phyloP scores from a whole-genome alignment of 2,888 invertebrate genomes.

The Belgica antarctica region DNA sequence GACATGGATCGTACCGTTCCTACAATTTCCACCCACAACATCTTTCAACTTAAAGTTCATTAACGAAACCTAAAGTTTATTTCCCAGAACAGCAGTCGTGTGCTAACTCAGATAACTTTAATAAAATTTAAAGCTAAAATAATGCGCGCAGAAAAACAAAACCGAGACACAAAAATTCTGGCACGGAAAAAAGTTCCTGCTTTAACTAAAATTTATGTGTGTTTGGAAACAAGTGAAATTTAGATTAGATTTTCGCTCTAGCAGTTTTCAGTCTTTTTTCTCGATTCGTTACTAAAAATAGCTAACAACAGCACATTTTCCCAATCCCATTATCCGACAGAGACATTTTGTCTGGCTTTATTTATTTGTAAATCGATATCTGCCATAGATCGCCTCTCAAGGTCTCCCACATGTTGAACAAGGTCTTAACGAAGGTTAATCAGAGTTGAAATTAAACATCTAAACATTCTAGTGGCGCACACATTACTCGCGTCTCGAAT shows the following conservation, averaged over 20 bases:
- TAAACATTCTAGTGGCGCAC: not conserved
- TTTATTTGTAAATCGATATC: conserved; percentile 29
- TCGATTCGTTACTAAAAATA: conserved; percentile 2
- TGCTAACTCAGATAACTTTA: conserved; percentile 33
- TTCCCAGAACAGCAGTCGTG: not conserved
- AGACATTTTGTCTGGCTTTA: conserved; percentile 40
- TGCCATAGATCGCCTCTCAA: conserved; percentile 12
- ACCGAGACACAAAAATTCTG: not conserved
- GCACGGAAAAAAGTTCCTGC: not conserved
- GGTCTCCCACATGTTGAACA: not conserved
- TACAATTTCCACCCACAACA: too few relatives aligned
- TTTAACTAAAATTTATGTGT: conserved; percentile 26
- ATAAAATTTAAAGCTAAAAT: not conserved
- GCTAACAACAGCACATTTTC: not conserved
- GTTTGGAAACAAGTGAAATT: conserved; percentile 29
- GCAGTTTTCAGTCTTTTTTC: not conserved
- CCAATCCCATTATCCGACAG: not conserved
- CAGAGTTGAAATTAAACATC: not conserved
- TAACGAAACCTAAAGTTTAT: too few relatives aligned
- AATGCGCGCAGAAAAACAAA: not conserved
- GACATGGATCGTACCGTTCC: too few relatives aligned
- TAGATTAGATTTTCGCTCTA: conserved; percentile 18
- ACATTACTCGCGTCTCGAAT: not conserved
- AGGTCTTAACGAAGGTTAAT: not conserved
- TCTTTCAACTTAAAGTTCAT: too few relatives aligned